Evolutionary conservation across 2,888 invertebrate genomes (phyloP).

Genomic region (Drosophila trichaetosa): DNA sequence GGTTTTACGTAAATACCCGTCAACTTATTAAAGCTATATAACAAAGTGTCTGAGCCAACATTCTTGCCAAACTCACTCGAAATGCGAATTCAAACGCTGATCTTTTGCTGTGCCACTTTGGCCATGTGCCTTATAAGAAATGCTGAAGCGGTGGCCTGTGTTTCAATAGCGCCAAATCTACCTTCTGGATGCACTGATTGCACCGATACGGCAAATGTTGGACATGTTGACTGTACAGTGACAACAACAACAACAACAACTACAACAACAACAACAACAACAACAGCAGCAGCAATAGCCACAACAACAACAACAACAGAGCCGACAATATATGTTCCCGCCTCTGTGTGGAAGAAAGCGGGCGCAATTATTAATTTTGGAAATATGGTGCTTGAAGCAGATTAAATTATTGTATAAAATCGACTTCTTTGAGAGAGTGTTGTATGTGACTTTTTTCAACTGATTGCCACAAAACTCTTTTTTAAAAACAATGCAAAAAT

Average conservation of each 20-base stretch:
- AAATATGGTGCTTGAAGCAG: neutral
- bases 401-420: neutral
- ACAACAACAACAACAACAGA: neutral
- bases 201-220: neutral
- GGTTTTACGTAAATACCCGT: neutral
- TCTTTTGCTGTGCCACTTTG: conserved; percentile 1
- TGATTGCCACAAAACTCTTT: neutral
- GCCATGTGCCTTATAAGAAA: neutral
- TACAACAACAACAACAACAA: neutral
- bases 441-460: neutral
- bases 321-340: neutral
- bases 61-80: neutral
- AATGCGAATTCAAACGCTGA: neutral
- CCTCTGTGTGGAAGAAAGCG: neutral
- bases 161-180: too few relatives aligned
- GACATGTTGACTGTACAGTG: neutral
- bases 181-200: neutral
- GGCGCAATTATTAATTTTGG: conserved; percentile 6
- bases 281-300: neutral
- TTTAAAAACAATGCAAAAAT: neutral
- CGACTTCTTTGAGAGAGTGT: neutral
- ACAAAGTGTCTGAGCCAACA: neutral
- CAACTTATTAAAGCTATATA: neutral
- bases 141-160: neutral
- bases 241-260: neutral